Evolutionary conservation across 2,113 vertebrate genomes (phyloP).

Genomic region (Mixornis gularis): DNA sequence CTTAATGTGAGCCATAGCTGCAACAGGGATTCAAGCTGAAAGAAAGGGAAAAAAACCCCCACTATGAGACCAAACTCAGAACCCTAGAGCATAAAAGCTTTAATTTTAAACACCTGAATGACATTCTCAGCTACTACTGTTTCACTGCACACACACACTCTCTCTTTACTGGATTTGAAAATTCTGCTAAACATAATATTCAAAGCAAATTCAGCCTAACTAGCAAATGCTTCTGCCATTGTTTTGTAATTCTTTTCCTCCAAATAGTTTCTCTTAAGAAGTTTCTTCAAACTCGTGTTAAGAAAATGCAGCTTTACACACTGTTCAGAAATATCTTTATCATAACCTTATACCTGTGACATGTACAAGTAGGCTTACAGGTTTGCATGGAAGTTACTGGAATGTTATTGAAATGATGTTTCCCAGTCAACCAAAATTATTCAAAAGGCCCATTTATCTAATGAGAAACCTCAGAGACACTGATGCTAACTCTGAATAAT

Average conservation of each 20-base stretch:
- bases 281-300: neutral
- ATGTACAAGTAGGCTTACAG: neutral
- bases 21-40: constrained; percentile 91
- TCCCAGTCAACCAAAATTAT: neutral
- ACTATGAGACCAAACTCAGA: neutral
- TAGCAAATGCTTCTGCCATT: neutral
- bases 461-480: neutral
- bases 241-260: neutral
- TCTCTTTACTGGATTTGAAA: neutral
- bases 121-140: neutral
- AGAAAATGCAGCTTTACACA: neutral
- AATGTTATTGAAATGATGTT: neutral
- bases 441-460: neutral
- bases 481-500: neutral
- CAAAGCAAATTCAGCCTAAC: neutral
- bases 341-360: neutral
- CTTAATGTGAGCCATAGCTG: constrained; percentile 97
- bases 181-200: neutral
- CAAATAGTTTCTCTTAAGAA: neutral
- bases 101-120: neutral
- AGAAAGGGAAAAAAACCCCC: neutral
- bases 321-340: neutral
- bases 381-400: neutral
- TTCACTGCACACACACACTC: neutral
- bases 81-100: neutral